These are phyloP conservation scores for Diceros bicornis DNA, from an alignment of 2,797 vertebrate species.

Conservation along the genomic window DNA sequence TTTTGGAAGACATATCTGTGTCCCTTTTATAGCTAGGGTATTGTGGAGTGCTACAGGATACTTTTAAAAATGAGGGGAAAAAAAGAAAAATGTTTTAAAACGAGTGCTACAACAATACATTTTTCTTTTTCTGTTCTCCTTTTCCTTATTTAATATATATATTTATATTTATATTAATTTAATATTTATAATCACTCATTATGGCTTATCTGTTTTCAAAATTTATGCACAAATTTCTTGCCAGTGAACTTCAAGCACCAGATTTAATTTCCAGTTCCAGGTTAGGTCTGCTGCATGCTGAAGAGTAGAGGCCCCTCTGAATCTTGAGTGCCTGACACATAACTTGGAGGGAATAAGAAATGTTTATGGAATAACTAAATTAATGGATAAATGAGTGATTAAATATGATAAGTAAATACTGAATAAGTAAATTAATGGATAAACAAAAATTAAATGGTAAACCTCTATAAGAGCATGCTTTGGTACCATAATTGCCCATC, in stretches of 20 bases:
- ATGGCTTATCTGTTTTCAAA: background rate
- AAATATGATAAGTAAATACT: too few species aligned
- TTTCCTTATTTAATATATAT: slow-evolving; percentile 43
- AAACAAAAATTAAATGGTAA: too few species aligned
- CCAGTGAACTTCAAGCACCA: background rate
- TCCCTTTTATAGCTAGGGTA: background rate
- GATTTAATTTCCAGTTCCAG: background rate
- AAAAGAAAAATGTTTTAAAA: background rate
- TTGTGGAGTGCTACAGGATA: background rate
- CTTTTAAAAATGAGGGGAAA: background rate
- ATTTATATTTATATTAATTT: background rate
- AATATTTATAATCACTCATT: slow-evolving; percentile 3
- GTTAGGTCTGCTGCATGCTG: background rate
- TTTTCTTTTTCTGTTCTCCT: background rate
- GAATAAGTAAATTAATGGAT: too few species aligned
- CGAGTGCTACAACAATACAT: too few species aligned
- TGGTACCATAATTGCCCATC: background rate
- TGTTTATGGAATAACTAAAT: background rate
- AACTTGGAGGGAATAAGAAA: background rate
- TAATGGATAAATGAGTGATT: background rate
- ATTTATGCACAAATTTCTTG: slow-evolving; percentile 28
- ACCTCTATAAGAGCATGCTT: too few species aligned
- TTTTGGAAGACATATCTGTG: background rate
- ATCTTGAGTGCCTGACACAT: background rate
- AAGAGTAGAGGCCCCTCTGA: background rate